Evolutionary conservation across 2,113 vertebrate genomes (phyloP).

Genomic region (Redunca redunca): DNA sequence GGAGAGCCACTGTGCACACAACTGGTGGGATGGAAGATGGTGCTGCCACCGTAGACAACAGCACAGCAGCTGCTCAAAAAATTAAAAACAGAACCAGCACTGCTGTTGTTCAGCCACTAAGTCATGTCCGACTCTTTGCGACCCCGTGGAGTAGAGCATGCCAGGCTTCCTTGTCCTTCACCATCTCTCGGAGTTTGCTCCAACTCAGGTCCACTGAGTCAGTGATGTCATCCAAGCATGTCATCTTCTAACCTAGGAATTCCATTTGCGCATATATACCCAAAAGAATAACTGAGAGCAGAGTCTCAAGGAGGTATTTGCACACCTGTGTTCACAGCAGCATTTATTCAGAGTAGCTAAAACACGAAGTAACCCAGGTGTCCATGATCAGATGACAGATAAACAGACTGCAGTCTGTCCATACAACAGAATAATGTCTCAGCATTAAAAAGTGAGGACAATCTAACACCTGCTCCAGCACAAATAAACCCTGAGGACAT

Average conservation of each 20-base stretch:
- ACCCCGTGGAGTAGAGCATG: background rate
- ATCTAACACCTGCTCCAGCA: too few species aligned
- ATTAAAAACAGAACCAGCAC: rapidly evolving
- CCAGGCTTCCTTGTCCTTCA: background rate
- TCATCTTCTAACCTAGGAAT: background rate
- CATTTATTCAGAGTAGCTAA: background rate
- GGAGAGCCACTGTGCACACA: rapidly evolving
- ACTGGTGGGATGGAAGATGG: rapidly evolving
- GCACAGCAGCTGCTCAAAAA: rapidly evolving
- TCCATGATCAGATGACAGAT: too few species aligned
- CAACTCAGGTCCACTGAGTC: background rate
- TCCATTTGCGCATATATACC: too few species aligned
- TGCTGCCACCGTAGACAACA: rapidly evolving
- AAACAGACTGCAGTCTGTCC: background rate
- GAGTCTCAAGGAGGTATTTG: background rate
- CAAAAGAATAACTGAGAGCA: background rate
- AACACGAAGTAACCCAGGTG: background rate
- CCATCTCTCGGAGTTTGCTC: background rate
- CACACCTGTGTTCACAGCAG: background rate
- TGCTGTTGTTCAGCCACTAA: background rate
- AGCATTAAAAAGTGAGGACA: background rate
- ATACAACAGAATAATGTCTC: background rate
- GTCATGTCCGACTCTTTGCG: background rate
- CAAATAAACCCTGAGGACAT: background rate
- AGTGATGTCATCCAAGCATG: background rate